Percentiles rank a stretch among this genome's conserved stretches.
Evolutionary conservation across 53 echinoderm and acorn worm species (phyloP).

Genomic region (Patiria pectinifera): DNA sequence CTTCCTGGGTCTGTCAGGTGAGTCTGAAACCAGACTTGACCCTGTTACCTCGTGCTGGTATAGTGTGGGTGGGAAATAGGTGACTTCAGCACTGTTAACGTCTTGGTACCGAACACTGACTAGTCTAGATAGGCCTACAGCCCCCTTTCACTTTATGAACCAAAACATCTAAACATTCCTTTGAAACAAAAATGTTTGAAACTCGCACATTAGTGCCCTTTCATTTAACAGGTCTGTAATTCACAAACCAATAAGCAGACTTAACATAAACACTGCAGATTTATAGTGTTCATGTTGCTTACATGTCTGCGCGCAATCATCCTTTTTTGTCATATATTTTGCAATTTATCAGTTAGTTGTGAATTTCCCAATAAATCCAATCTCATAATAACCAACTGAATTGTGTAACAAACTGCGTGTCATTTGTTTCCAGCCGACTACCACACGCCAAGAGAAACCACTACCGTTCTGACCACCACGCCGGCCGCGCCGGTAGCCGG

Average conservation of each 20-base stretch:
- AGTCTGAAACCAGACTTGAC: not conserved
- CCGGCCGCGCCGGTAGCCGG: slow-evolving; percentile 11
- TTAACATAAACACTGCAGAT: no score
- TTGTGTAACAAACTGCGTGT: not conserved
- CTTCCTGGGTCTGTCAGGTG: slow-evolving; percentile 82
- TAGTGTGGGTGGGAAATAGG: not conserved
- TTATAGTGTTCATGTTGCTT: no score
- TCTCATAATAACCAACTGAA: not conserved
- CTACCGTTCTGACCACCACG: slow-evolving; percentile 59
- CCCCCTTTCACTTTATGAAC: no score
- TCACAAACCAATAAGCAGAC: no score
- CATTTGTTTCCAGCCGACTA: slow-evolving; percentile 62
- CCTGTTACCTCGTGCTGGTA: not conserved
- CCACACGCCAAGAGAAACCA: slow-evolving; percentile 48
- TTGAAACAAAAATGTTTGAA: not conserved
- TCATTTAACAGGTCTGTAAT: no score
- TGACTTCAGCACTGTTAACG: not conserved
- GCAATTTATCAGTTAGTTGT: not conserved
- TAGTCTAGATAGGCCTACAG: not conserved
- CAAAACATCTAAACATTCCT: not conserved
- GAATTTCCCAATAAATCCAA: not conserved
- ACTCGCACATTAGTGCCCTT: no score
- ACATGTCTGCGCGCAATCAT: no score
- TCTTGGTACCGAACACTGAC: not conserved
- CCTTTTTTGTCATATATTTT: no score